Conservation (phyloP, 2,797 vertebrate genomes). For the Sylvilagus floridanus region DNA sequence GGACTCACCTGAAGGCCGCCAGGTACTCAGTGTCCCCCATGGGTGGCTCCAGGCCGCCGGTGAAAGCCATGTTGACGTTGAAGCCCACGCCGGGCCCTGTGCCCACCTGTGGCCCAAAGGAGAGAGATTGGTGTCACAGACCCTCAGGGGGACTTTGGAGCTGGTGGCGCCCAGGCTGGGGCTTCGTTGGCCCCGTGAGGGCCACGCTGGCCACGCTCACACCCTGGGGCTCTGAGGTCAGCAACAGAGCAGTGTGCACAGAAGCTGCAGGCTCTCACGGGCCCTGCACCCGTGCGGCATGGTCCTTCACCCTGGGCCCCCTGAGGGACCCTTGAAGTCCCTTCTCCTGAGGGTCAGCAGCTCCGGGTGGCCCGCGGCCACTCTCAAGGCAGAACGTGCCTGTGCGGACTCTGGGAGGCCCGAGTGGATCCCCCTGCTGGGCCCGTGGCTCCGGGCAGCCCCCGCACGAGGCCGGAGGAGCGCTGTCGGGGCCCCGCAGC, state of each 20-base stretch:
- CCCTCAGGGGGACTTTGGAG: rapidly evolving
- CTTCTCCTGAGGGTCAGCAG: background rate
- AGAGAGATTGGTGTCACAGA: background rate
- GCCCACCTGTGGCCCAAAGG: constrained; percentile 90
- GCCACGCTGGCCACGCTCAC: background rate
- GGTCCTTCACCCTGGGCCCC: background rate
- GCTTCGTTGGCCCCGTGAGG: no score
- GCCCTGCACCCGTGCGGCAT: no score
- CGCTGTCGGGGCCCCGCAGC: no score
- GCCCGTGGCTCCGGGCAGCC: rapidly evolving
- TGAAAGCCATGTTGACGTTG: constrained; percentile 98
- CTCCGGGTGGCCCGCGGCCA: rapidly evolving
- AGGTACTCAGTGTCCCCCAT: constrained; percentile 97
- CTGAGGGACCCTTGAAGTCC: rapidly evolving
- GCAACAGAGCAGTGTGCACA: rapidly evolving
- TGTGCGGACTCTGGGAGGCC: rapidly evolving
- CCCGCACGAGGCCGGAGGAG: background rate
- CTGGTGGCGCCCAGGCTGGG: rapidly evolving
- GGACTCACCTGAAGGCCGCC: constrained; percentile 95
- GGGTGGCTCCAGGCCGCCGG: constrained; percentile 96
- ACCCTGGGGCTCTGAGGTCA: rapidly evolving
- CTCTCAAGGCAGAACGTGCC: background rate
- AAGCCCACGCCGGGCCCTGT: constrained; percentile 94
- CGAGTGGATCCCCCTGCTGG: no score
- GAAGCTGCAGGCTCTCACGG: rapidly evolving